Evolutionary conservation across 2,113 vertebrate species (phyloP), one percentile per base, ranked within the genome.

Genomic region (Paracanthobrama guichenoti): DNA sequence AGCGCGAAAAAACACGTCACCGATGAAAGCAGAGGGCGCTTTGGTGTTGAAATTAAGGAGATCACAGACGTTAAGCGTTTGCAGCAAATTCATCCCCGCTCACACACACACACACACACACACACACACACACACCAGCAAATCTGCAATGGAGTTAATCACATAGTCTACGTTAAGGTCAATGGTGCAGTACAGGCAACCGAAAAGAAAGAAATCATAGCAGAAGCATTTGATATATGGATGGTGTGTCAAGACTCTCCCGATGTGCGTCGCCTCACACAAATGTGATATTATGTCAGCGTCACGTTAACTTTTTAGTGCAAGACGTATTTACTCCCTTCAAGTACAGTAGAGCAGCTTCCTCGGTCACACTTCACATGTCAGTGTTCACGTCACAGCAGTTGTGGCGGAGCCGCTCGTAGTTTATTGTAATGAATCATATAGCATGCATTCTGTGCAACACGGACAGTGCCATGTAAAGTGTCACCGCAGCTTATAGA

Each of bases 131-230:
- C 48, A 1, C 48, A 18, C 48, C 90, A 93, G 93, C 87, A 81
- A 14, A 50, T 66, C 42, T 66, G 39, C 59, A 88, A 89, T 91
- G 94, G 93, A 92, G 93, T 93, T 81, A 90, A 94, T 96, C 92
- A 94, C 93, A 92, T 91, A 28, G 50, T 50, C 66, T 57, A 92
- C 91, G 90, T 95, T 98, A 98, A 98, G 96, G 96, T 97, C 93
- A 96, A 94, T 95, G 97, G 97, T 97, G 96, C 93, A 89, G 95
- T 92, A 95, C 93, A 96, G 96, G 94, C 94, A 96, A 97, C 94
- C 50, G 84, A 90, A 92, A 92, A 62, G 78, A 91, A 91, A 94
- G 90, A 90, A 95, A 93, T 90, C 90, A 90, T 90, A 90, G 93
- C 88, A 92, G 42, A 91, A 90, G 89, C 89, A 90, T 90, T 90